Evolutionary conservation across 1,140 invertebrate genomes (phyloP), one percentile per base, ranked within the genome.

Genomic region (Homarus americanus): DNA sequence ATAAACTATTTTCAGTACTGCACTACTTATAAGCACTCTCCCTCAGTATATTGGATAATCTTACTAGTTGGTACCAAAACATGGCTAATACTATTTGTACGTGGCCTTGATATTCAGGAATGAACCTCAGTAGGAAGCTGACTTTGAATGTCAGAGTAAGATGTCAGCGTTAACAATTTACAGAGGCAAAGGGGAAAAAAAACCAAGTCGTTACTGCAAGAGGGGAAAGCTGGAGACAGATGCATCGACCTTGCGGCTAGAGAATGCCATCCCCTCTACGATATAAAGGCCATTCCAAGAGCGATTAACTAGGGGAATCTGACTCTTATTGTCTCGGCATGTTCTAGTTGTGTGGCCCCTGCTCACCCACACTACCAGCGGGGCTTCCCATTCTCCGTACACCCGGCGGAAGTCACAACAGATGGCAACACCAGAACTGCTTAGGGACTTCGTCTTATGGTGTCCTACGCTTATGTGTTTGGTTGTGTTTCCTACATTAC

Each of bases 301-400:
- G 41, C 41, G 78, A 80, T 80, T 53, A 32, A 80, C 20, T 2
- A 53, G 53, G 40, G 28, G 78, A 80, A 32, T 4, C 7, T 63
- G 49, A 4, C 9, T 36, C 32, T 34, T 63, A 63, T 34, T 38
- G 28, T n/a, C 15, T 63, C 15, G 36, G 44, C 28, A 9, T 1
- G 79, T 36, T 58, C 44, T 38, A 82, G 79, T 69, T 69, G 28
- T 82, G 44, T 24, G n/a, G 49, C 44, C 53, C 28, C 63, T 32
- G 63, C n/a, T 32, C n/a, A 69, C n/a, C 28, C 63, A 32, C n/a
- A 69, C 63, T 32, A 38, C 28, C 44, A 63, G 79, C 28, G 79
- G 79, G 32, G 44, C 28, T 63, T 82, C 79, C 79, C 79, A 63
- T 80, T 80, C 78, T 82, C 79, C 79, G 28, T 44, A 41, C 53